These are phyloP conservation scores for Chalcosyrphus nemorum DNA, from an alignment of 2,888 invertebrate genomes.

Conservation along the genomic window DNA sequence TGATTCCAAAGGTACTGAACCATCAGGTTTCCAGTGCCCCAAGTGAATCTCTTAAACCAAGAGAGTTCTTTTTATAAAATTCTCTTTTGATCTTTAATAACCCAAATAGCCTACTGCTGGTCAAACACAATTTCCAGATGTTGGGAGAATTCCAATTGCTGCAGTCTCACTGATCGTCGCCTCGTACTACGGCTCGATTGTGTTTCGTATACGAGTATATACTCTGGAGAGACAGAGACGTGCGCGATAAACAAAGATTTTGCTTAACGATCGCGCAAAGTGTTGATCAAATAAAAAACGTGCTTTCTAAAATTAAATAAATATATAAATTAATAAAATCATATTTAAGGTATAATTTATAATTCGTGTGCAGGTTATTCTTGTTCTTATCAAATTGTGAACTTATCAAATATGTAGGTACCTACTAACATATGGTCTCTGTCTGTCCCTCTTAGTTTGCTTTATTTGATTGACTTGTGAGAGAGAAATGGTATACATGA, in stretches of 20 bases:
- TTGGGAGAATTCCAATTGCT: slow-evolving; percentile 35
- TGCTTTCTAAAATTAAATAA: not conserved
- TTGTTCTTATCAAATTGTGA: slow-evolving; percentile 23
- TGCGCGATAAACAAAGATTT: slow-evolving; percentile 27
- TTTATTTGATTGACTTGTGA: not conserved
- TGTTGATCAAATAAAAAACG: slow-evolving; percentile 5
- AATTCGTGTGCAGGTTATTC: not conserved
- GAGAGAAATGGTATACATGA: not conserved
- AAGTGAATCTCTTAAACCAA: not conserved
- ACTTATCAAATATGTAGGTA: slow-evolving; percentile 10
- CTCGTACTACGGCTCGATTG: slow-evolving; percentile 76
- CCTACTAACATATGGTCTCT: no score
- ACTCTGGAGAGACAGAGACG: slow-evolving; percentile 76
- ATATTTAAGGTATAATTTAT: slow-evolving; percentile 3
- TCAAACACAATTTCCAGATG: slow-evolving; percentile 46
- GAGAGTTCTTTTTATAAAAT: no score
- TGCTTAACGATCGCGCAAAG: not conserved
- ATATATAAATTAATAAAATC: not conserved
- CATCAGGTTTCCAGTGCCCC: not conserved
- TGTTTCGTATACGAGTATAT: slow-evolving; percentile 78
- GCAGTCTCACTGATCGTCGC: slow-evolving; percentile 77
- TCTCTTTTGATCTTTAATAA: not conserved
- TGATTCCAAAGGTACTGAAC: not conserved
- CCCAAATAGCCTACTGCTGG: not conserved
- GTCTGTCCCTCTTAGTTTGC: not conserved